These are phyloP conservation scores for Poicephalus gulielmi DNA, from an alignment of 2,113 vertebrate genomes.

Conservation along the genomic window DNA sequence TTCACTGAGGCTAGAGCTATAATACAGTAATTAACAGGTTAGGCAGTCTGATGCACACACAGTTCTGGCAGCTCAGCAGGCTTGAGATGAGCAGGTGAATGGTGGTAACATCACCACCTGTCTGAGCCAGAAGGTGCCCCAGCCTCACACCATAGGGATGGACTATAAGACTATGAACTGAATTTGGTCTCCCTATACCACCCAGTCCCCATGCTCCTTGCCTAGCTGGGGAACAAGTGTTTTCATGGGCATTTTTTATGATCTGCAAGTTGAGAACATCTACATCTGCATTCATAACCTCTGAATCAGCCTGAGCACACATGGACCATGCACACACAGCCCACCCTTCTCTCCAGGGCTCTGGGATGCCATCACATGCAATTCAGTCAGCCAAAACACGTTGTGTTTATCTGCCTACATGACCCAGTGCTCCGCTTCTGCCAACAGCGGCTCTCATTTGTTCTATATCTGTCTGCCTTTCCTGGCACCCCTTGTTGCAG, in stretches of 20 bases:
- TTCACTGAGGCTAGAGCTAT: not conserved
- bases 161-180: not conserved
- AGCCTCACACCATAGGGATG: not conserved
- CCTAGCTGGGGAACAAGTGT: not conserved
- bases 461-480: not conserved
- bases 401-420: not conserved
- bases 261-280: not conserved
- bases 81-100: not conserved
- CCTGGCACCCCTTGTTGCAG: not conserved
- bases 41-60: not conserved
- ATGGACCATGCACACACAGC: fast-evolving
- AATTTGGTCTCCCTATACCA: not conserved
- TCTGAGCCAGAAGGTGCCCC: not conserved
- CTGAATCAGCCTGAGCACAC: not conserved
- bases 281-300: not conserved
- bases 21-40: not conserved
- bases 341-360: fast-evolving
- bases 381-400: not conserved
- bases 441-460: not conserved
- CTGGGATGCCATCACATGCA: not conserved
- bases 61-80: not conserved
- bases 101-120: not conserved
- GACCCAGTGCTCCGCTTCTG: not conserved
- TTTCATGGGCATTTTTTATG: not conserved
- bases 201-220: not conserved